phyloP scores from a whole-genome alignment of 2,113 vertebrate genomes.

The Rhegmatorhina hoffmannsi region DNA sequence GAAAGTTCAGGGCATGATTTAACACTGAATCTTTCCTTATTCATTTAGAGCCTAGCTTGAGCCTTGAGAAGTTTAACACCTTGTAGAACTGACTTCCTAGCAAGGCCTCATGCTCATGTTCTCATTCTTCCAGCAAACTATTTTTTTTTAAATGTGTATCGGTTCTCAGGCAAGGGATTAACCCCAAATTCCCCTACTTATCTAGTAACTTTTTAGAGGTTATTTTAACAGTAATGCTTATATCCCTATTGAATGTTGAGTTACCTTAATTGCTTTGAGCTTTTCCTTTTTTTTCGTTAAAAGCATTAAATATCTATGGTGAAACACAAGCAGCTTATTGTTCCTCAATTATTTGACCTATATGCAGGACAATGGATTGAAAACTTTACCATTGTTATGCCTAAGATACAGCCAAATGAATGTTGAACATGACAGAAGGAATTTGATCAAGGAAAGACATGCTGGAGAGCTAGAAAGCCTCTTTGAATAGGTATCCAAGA shows the following conservation, averaged over 20 bases:
- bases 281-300: background rate
- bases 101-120: background rate
- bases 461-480: background rate
- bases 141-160: background rate
- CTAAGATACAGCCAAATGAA: background rate
- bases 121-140: background rate
- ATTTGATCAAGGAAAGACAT: background rate
- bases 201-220: background rate
- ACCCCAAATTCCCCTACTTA: background rate
- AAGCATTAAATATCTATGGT: background rate
- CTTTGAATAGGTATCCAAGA: background rate
- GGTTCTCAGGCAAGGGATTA: background rate
- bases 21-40: slow-evolving; percentile 5
- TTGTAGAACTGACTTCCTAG: background rate
- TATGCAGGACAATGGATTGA: background rate
- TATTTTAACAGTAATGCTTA: background rate
- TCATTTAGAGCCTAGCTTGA: background rate
- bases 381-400: background rate
- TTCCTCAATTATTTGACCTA: background rate
- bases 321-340: background rate
- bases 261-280: background rate
- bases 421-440: background rate
- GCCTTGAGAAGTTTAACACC: background rate
- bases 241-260: background rate
- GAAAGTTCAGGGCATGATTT: slow-evolving; percentile 22